These are phyloP conservation scores for Hypsibius dujardini DNA, from an alignment of 1,140 invertebrate genomes.

Conservation along the genomic window DNA sequence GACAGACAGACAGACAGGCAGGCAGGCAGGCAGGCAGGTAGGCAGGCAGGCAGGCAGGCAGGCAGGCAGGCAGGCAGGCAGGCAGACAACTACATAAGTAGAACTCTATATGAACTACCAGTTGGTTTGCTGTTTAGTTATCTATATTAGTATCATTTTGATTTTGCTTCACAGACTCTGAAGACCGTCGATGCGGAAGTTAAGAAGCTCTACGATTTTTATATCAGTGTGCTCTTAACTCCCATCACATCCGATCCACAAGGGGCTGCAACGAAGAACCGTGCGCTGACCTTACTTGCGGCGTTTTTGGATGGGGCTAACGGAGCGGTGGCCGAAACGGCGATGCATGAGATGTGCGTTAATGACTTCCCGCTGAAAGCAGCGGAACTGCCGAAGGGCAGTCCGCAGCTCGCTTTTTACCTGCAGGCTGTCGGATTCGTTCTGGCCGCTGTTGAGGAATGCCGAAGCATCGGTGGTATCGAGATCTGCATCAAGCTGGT, in stretches of 20 bases:
- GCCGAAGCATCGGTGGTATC: neutral
- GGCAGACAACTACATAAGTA: too few species aligned
- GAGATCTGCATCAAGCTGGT: constrained; percentile 6
- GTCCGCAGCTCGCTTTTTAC: constrained; percentile 22
- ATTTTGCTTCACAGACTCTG: too few species aligned
- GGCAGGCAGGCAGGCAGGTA: too few species aligned
- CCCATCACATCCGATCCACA: neutral
- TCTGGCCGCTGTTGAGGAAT: neutral
- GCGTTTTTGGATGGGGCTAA: neutral
- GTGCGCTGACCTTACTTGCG: neutral
- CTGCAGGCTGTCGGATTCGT: neutral
- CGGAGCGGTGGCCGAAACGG: neutral
- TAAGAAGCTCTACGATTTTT: neutral
- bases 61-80: too few species aligned
- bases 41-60: too few species aligned
- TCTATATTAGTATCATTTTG: too few species aligned
- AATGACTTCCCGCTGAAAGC: constrained; percentile 32
- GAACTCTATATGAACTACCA: too few species aligned
- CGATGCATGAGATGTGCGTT: constrained; percentile 19
- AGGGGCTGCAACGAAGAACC: neutral
- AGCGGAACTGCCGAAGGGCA: constrained; percentile 28
- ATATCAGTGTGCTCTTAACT: neutral
- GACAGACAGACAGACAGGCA: too few species aligned
- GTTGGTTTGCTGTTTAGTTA: too few species aligned
- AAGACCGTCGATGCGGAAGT: too few species aligned